Evolutionary conservation across 2,888 invertebrate species (phyloP), one percentile per base, ranked within the genome.

Genomic region (Apodemia mormo): DNA sequence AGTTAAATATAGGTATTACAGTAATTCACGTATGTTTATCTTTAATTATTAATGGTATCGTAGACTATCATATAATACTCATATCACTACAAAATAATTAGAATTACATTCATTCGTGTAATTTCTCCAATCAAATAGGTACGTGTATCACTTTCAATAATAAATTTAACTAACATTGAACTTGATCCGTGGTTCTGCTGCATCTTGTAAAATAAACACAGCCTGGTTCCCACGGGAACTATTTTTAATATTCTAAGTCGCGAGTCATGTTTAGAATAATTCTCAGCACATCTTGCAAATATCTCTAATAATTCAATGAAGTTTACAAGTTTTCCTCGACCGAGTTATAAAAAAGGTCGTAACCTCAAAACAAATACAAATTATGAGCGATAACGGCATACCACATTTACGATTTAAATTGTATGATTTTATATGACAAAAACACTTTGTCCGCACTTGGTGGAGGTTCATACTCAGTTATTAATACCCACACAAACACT

Each of bases 301-400:
- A 68, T 65, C 58, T 65, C 58, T 30, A 68, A 68, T 64, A 68
- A 65, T 61, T 68, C 68, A 61, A 68, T 64, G 64, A 52, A 68
- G 61, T 22, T 64, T 68, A 68, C 68, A 65, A n/a, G 68, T 68
- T 68, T 68, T 68, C 68, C 68, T 68, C 68, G 68, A 68, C 68
- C 68, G 65, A 68, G 68, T 68, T 68, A 49, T 68, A 45, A 68
- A 64, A 65, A 49, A 64, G 64, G 64, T 64, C 64, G 8, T n/a
- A 64, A 64, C 64, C 64, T 64, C n/a, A 64, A 54, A 67, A 67
- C 37, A 68, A 68, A 67, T 43, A 68, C 45, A 14, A 58, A 58
- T 58, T 58, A 58, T 43, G 45, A 30, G 56, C 40, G 67, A 56
- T 64, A 64, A 64, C 64, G 37, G n/a, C 7, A 33, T 30, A 64